Percentiles rank a stretch among this genome's conserved stretches.
Conservation (phyloP, 1,140 invertebrate genomes). For the Pachyrhynchus sulphureomaculatus region DNA sequence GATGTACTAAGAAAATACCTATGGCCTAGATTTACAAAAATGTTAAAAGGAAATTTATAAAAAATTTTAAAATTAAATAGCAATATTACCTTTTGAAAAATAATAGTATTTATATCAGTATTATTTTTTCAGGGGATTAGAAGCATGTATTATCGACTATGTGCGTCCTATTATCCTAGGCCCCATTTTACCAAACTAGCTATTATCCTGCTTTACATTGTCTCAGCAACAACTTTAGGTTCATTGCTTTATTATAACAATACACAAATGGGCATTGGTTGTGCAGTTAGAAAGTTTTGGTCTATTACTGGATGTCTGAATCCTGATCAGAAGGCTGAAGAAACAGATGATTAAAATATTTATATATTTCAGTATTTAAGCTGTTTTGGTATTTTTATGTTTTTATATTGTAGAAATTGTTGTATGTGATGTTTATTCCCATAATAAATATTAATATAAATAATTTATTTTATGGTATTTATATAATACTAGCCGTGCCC, state of each 20-base stretch:
- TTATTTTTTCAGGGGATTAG: conserved; percentile 80
- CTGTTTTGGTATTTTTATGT: no score
- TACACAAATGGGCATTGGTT: conserved; percentile 82
- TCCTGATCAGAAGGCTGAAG: conserved; percentile 6
- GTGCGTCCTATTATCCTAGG: conserved; percentile 76
- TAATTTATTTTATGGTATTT: no score
- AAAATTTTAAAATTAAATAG: no score
- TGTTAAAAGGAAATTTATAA: no score
- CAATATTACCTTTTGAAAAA: no score
- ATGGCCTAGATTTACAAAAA: no score
- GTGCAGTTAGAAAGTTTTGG: conserved; percentile 79
- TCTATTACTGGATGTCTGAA: conserved; percentile 29
- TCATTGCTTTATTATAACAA: conserved; percentile 86
- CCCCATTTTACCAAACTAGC: conserved; percentile 72
- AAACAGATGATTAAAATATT: background rate
- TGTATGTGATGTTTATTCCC: no score
- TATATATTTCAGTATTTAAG: background rate
- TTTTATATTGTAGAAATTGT: no score
- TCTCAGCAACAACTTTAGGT: conserved; percentile 77
- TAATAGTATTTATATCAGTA: no score
- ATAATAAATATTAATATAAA: no score
- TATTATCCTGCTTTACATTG: conserved; percentile 64
- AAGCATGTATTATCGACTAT: conserved; percentile 88
- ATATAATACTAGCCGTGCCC: no score
- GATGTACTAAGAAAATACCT: no score